A percentile compares a stretch with the other conserved stretches of the same genome.
phyloP scores from a whole-genome alignment of 2,888 invertebrate genomes.

The Cyclophora punctaria region DNA sequence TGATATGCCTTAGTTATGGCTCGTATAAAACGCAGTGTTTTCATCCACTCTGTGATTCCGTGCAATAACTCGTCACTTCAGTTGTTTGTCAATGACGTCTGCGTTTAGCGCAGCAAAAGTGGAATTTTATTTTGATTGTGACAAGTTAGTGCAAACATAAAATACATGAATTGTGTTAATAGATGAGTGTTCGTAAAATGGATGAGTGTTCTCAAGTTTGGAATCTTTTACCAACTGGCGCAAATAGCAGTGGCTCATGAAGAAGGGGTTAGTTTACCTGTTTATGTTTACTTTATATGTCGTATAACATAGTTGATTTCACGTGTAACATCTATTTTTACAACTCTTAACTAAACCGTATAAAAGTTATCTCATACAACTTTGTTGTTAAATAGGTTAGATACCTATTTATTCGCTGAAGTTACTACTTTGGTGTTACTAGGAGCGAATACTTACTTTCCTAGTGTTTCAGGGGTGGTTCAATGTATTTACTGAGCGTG shows the following conservation, averaged over 20 bases:
- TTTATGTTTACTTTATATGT: conserved; percentile 54
- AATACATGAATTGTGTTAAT: conserved; percentile 62
- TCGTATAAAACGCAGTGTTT: conserved; percentile 61
- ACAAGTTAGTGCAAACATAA: conserved; percentile 67
- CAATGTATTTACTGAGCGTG: too few species aligned
- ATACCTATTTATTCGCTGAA: not conserved
- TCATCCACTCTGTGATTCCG: conserved; percentile 65
- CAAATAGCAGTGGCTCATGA: conserved; percentile 72
- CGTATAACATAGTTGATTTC: conserved; percentile 26
- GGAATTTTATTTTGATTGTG: conserved; percentile 72
- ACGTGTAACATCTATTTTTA: conserved; percentile 33
- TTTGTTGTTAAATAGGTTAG: conserved; percentile 28
- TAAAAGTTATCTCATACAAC: not conserved
- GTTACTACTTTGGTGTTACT: not conserved
- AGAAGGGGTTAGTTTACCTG: conserved; percentile 73
- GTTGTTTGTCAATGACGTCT: conserved; percentile 76
- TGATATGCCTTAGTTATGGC: conserved; percentile 65
- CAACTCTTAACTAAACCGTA: conserved; percentile 25
- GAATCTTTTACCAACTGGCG: conserved; percentile 63
- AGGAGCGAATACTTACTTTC: too few species aligned
- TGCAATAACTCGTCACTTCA: conserved; percentile 71
- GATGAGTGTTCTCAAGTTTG: conserved; percentile 65
- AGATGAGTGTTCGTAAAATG: conserved; percentile 69
- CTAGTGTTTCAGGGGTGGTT: too few species aligned
- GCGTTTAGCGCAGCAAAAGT: conserved; percentile 74